Percentiles rank a stretch among this genome's conserved stretches.
Evolutionary conservation across 2,888 invertebrate species (phyloP).

Genomic region (Stictocephala bisonia): DNA sequence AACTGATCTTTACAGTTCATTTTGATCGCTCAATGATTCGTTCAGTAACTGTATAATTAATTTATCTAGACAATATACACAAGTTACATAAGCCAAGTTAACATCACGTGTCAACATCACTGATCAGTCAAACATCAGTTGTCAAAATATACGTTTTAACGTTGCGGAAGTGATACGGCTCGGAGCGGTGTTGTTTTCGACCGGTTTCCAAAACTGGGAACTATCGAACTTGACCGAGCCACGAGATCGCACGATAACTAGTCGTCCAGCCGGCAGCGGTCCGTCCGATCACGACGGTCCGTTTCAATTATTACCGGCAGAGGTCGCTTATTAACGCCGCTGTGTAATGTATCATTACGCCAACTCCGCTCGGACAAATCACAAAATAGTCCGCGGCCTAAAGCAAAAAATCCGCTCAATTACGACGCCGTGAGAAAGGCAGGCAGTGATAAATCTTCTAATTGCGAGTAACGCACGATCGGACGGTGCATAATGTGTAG

Average conservation of each 20-base stretch:
- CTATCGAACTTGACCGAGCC: too few relatives aligned
- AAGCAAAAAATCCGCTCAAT: slow-evolving; percentile 40
- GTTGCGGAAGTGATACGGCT: too few relatives aligned
- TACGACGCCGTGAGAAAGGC: slow-evolving; percentile 33
- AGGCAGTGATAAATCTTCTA: slow-evolving; percentile 14
- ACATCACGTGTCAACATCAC: too few relatives aligned
- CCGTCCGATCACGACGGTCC: slow-evolving; percentile 31
- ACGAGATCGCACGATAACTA: too few relatives aligned
- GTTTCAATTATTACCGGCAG: slow-evolving; percentile 34
- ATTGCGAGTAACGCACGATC: slow-evolving; percentile 30
- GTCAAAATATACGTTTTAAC: too few relatives aligned
- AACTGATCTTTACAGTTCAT: too few relatives aligned
- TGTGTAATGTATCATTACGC: slow-evolving; percentile 46
- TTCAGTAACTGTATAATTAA: too few relatives aligned
- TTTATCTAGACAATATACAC: too few relatives aligned
- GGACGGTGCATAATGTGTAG: slow-evolving; percentile 28
- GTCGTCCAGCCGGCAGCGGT: too few relatives aligned
- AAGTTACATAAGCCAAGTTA: too few relatives aligned
- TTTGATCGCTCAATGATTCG: too few relatives aligned
- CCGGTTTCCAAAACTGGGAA: neutral
- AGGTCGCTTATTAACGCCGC: slow-evolving; percentile 44
- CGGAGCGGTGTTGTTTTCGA: neutral
- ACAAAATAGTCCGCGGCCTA: slow-evolving; percentile 37
- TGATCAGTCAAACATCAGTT: too few relatives aligned
- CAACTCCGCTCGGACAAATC: slow-evolving; percentile 33